Evolutionary conservation across 2,797 vertebrate species (phyloP).

Genomic region (Xenopus petersii): DNA sequence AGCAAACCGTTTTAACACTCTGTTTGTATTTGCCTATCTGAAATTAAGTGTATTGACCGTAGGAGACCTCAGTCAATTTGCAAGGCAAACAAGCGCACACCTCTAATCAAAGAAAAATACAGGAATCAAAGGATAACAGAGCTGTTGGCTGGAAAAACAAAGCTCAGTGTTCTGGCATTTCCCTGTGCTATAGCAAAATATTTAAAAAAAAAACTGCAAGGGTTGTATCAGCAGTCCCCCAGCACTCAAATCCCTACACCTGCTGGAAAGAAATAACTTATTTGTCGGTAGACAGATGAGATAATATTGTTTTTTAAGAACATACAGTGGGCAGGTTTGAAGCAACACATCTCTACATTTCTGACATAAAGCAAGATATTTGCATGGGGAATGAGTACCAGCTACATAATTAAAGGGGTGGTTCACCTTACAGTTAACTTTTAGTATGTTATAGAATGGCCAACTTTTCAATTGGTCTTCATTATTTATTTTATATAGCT

Average conservation of each 20-base stretch:
- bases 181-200: background rate
- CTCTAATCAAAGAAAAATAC: constrained; percentile 9
- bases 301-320: no score
- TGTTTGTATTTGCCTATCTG: background rate
- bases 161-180: background rate
- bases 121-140: background rate
- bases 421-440: no score
- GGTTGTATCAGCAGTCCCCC: background rate
- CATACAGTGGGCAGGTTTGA: no score
- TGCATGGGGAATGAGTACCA: no score
- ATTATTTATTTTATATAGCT: no score
- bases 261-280: background rate
- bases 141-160: constrained; percentile 11
- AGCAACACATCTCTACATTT: no score
- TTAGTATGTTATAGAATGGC: no score
- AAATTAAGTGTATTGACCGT: constrained; percentile 8
- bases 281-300: background rate
- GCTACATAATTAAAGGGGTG: no score
- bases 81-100: constrained; percentile 24
- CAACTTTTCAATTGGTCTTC: no score
- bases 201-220: background rate
- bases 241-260: background rate
- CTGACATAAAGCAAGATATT: no score
- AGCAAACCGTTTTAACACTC: background rate
- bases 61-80: constrained; percentile 20